phyloP scores from a whole-genome alignment of 2,888 invertebrate genomes.

The Lasioglossum villosulum region DNA sequence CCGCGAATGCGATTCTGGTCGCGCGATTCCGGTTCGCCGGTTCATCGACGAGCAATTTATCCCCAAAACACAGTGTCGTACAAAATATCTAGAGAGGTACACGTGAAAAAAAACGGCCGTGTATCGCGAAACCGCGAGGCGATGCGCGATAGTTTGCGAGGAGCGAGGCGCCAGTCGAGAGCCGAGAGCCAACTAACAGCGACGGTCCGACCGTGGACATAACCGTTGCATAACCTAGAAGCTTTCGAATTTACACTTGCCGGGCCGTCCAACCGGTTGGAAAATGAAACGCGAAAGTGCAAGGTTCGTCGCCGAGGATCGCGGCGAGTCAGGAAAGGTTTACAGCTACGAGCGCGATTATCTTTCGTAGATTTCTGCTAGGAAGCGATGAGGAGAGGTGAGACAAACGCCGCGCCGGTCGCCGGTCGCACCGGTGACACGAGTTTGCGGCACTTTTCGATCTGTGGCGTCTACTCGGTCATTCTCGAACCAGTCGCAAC shows the following conservation, averaged over 20 bases:
- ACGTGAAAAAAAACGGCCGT: not conserved
- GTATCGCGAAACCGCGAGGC: not conserved
- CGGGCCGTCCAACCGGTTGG: not conserved
- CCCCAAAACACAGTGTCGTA: not conserved
- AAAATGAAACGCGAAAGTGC: slow-evolving; percentile 1
- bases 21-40: not conserved
- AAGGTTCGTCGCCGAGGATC: not conserved
- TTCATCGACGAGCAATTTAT: not conserved
- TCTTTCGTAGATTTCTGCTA: not conserved
- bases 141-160: not conserved
- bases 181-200: not conserved
- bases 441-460: not conserved
- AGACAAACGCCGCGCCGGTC: not conserved
- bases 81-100: not conserved
- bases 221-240: slow-evolving; percentile 21
- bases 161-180: not conserved
- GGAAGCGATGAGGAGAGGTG: not conserved
- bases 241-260: not conserved
- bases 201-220: not conserved
- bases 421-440: not conserved
- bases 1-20: not conserved
- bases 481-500: not conserved
- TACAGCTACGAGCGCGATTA: not conserved
- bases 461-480: not conserved
- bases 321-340: not conserved